Evolutionary conservation across 2,797 vertebrate species (phyloP).

Genomic region (Psittacula echo): DNA sequence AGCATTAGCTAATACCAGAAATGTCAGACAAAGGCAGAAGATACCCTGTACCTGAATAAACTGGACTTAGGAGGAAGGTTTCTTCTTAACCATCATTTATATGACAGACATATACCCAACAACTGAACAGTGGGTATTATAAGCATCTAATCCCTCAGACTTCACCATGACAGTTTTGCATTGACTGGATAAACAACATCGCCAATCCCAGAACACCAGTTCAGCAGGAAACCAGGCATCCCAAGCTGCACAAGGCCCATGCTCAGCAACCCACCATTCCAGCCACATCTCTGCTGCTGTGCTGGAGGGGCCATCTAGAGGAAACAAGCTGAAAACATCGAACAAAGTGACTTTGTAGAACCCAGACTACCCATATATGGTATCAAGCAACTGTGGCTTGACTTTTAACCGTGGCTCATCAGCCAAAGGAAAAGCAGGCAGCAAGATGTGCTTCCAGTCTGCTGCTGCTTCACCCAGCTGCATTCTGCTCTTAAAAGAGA

Average conservation of each 20-base stretch:
- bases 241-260: neutral
- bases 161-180: neutral
- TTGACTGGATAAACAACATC: neutral
- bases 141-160: neutral
- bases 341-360: neutral
- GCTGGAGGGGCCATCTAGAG: conserved; percentile 68
- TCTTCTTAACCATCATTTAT: neutral
- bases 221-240: neutral
- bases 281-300: neutral
- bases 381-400: conserved; percentile 13
- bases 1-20: neutral
- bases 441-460: neutral
- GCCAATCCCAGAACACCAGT: neutral
- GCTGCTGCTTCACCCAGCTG: neutral
- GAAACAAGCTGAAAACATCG: conserved; percentile 51
- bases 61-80: neutral
- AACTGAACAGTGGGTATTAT: neutral
- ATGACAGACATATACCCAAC: neutral
- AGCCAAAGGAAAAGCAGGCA: neutral
- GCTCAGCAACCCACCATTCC: neutral
- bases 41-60: neutral
- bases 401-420: conserved; percentile 30
- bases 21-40: neutral
- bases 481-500: neutral
- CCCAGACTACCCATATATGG: conserved; percentile 62